Conservation (phyloP, 2,797 vertebrate species). For the Mus spretus region DNA sequence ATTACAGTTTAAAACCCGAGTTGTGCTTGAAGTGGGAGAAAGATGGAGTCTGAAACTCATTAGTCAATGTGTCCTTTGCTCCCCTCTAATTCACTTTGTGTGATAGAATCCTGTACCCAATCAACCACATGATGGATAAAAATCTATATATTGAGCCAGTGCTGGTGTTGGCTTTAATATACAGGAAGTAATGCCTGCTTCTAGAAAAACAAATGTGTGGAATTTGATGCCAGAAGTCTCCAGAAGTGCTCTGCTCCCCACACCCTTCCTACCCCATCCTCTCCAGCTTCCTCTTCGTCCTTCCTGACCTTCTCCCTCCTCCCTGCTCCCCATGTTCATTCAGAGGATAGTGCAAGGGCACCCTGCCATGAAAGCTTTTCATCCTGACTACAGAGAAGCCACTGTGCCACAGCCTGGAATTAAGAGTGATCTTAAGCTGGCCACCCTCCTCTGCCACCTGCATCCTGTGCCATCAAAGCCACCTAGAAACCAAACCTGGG, state of each 20-base stretch:
- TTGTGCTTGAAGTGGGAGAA: not conserved
- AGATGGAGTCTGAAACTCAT: not conserved
- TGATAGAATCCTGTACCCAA: not conserved
- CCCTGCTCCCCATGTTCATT: not conserved
- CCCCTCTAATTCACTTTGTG: not conserved
- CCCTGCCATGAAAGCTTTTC: not conserved
- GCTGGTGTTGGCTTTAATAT: not conserved
- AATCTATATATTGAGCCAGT: not conserved
- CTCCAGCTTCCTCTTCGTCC: not conserved
- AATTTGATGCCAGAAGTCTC: not conserved
- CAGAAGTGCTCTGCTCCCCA: not conserved
- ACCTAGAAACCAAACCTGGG: no score
- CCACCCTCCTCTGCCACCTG: rapidly evolving
- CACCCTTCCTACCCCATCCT: no score
- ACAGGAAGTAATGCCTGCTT: not conserved
- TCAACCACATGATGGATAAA: not conserved
- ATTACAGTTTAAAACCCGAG: not conserved
- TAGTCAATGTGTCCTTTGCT: not conserved
- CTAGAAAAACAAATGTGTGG: not conserved
- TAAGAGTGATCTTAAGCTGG: not conserved
- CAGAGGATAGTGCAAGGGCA: not conserved
- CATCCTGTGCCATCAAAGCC: not conserved
- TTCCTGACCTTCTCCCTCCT: not conserved
- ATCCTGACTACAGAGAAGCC: not conserved
- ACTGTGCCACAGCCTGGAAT: not conserved